Evolutionary conservation across 2,888 invertebrate genomes (phyloP), one percentile per base, ranked within the genome.

Genomic region (Eurytoma adleriae): DNA sequence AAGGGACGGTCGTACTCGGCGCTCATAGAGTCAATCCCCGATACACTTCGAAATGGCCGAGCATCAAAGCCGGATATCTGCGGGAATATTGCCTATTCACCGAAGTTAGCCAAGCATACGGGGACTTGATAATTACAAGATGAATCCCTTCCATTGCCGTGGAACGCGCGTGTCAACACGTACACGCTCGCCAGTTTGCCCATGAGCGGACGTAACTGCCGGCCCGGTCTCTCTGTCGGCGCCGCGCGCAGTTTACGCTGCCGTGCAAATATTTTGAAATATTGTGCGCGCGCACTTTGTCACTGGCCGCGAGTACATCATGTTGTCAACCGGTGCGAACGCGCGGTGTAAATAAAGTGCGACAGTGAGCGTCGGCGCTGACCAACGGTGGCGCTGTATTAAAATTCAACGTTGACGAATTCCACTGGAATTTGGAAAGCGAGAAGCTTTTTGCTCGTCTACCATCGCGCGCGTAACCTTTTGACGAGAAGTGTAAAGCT

Each of bases 341-440:
- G 48, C 24, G 61, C 24, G 48, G 20, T 48, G 71, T 71, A 61
- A 71, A 71, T 71, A 71, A 71, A 71, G 52, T 30, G 62, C 62
- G 12, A 30, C 0, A 2, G 14, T 3, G 20, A 2, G 57, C 14
- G 40, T 12, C 16, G 24, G 1, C 56, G 40, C 20, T n/a, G 24
- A 24, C 13, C 61, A 24, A 18, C 61, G 24, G 1, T 18, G 14
- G 20, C 18, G 16, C 2, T 52, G 62, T 52, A 57, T 70, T 59
- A 59, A 70, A 59, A n/a, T 59, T 70, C 27, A 70, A 20, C 16
- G 56, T 70, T 40, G 20, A 59, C 56, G 48, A 48, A 59, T 59
- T 24, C 18, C 69, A 16, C 57, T 2, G 30, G 20, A 69, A 59
- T 57, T 70, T 70, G 24, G 27, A 20, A 52, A 52, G 12, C 14